Conservation (phyloP, 2,797 vertebrate species). For the Myotis pilosus region DNA sequence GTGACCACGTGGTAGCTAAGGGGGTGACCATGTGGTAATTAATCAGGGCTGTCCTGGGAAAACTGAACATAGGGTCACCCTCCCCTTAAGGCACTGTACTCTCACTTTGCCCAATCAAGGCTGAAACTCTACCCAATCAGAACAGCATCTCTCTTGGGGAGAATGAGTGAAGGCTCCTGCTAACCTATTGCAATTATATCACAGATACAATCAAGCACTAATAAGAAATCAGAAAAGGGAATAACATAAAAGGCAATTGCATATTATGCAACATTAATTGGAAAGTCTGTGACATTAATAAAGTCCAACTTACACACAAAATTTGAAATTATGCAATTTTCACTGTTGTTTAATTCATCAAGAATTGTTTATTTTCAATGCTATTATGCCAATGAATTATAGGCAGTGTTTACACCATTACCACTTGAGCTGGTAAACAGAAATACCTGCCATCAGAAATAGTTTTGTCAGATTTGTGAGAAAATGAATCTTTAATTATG, state of each 20-base stretch:
- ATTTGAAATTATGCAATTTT: slow-evolving; percentile 47
- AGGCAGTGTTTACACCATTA: not conserved
- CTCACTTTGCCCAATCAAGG: not conserved
- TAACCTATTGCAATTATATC: slow-evolving; percentile 22
- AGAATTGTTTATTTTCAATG: slow-evolving; percentile 49
- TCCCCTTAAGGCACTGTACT: not conserved
- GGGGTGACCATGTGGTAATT: not conserved
- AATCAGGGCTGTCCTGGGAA: not conserved
- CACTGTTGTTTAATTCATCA: slow-evolving; percentile 55
- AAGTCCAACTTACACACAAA: slow-evolving; percentile 44
- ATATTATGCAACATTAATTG: slow-evolving; percentile 69
- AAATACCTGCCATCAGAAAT: slow-evolving; percentile 53
- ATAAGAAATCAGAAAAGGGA: slow-evolving; percentile 61
- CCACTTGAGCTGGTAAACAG: slow-evolving; percentile 29
- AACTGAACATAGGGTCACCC: not conserved
- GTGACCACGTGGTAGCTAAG: not conserved
- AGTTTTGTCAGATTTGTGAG: not conserved
- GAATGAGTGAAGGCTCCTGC: not conserved
- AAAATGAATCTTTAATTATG: slow-evolving; percentile 58
- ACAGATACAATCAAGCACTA: slow-evolving; percentile 64
- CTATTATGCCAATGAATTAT: not conserved
- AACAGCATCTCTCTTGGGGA: not conserved
- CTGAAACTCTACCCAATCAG: not conserved
- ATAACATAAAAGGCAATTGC: slow-evolving; percentile 50
- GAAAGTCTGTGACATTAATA: slow-evolving; percentile 61